Percentiles rank a stretch among this genome's conserved stretches.
phyloP scores from a whole-genome alignment of 2,888 invertebrate genomes.

The Ligdia adustata region DNA sequence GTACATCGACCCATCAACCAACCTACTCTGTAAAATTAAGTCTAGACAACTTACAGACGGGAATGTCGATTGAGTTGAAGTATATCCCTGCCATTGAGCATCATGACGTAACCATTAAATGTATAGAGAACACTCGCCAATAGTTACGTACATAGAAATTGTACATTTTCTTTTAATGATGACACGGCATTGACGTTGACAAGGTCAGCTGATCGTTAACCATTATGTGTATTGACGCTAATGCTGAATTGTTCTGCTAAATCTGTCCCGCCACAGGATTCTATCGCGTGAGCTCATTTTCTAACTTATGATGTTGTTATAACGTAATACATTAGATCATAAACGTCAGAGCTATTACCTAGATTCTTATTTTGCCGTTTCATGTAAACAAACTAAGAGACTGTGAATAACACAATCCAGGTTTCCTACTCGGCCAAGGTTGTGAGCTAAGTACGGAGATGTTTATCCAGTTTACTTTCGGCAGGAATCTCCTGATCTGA shows the following conservation, averaged over 20 bases:
- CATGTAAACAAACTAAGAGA: slow-evolving; percentile 61
- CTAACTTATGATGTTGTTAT: slow-evolving; percentile 18
- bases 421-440: slow-evolving; percentile 69
- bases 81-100: slow-evolving; percentile 48
- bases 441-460: slow-evolving; percentile 44
- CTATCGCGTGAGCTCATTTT: slow-evolving; percentile 7
- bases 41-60: slow-evolving; percentile 35
- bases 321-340: slow-evolving; percentile 36
- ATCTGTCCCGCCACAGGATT: not conserved
- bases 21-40: slow-evolving; percentile 8
- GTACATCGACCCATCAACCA: not conserved
- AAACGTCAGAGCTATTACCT: slow-evolving; percentile 34
- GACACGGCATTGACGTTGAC: slow-evolving; percentile 14
- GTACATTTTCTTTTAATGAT: slow-evolving; percentile 18
- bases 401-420: slow-evolving; percentile 60
- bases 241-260: slow-evolving; percentile 15
- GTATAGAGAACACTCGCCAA: slow-evolving; percentile 32
- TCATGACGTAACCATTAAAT: slow-evolving; percentile 60
- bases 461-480: slow-evolving; percentile 55
- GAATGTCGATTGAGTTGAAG: slow-evolving; percentile 29
- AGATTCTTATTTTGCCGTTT: slow-evolving; percentile 39
- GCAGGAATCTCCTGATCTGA: slow-evolving; percentile 36
- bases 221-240: slow-evolving; percentile 25
- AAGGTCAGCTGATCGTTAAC: slow-evolving; percentile 43
- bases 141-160: slow-evolving; percentile 15